phyloP scores from a whole-genome alignment of 2,888 invertebrate genomes.

The Callosobruchus maculatus region DNA sequence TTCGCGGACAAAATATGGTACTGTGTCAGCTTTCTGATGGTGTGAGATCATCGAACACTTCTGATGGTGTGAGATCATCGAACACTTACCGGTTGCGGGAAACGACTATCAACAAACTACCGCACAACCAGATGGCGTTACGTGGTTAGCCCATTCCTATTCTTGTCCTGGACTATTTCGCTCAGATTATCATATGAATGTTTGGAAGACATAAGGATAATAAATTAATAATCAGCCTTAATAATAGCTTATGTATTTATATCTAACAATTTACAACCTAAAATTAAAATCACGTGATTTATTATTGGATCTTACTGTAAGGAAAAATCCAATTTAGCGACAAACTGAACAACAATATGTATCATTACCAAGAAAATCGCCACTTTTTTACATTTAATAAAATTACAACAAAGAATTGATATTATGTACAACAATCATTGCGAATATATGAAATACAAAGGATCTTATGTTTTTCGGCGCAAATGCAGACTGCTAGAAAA shows the following conservation, averaged over 20 bases:
- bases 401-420: background rate
- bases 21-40: no score
- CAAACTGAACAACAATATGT: background rate
- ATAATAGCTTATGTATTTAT: background rate
- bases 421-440: background rate
- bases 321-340: background rate
- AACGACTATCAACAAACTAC: no score
- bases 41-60: no score
- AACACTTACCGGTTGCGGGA: no score
- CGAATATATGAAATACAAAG: background rate
- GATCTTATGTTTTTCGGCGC: background rate
- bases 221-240: background rate
- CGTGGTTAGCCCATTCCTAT: no score
- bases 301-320: background rate
- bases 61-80: no score
- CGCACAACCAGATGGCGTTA: no score
- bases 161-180: no score
- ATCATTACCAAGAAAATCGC: no score
- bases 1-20: no score
- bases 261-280: background rate
- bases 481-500: background rate
- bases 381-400: background rate
- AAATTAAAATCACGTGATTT: background rate
- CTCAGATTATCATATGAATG: no score
- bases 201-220: background rate